Evolutionary conservation across 2,797 vertebrate genomes (phyloP), one percentile per base, ranked within the genome.

Genomic region (Pampus argenteus): DNA sequence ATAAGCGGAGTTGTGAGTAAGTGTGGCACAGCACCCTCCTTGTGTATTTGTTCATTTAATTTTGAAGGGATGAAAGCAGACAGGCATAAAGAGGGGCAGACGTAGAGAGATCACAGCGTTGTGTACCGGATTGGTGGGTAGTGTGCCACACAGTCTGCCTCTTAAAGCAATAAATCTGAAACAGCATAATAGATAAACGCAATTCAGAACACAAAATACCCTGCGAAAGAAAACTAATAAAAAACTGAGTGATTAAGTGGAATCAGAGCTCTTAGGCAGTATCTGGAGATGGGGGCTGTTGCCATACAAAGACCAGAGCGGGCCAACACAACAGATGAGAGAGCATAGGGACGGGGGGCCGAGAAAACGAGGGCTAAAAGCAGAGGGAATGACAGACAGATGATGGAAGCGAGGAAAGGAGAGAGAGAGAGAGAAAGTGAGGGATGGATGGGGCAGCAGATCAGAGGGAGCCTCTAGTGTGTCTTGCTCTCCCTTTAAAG

Each of bases 161-260:
- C 88, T 89, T 91, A 91, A 92, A 92, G 92, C 90, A 89, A 92
- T 93, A 93, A 93, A 93, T 93, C 92, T 93, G 92, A 93, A 93
- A 93, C 92, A 93, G 92, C 92, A 93, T 92, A 93, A 92, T 92
- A 93, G 92, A 93, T 93, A 92, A 92, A 92, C 89, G 90, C 91
- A 89, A 91, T 87, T 90, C 89, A 88, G 92, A 92, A 93, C 92
- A 93, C 91, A 91, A 92, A 93, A 92, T 93, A 92, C 92, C 90
- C 89, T 89, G 90, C 22, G 86, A 91, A 87, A 78, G 84, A 91
- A 93, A 93, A 92, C 91, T 92, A 93, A 93, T 92, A 91, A 92
- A 92, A 91, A 92, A 91, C 79, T 13, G 83, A 91, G 92, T 82
- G 92, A 92, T 93, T 92, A 93, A 93, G 91, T 93, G 92, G 91